Percentiles rank a stretch among this genome's conserved stretches.
Conservation (phyloP, 2,113 vertebrate species). For the Vulpes lagopus region DNA sequence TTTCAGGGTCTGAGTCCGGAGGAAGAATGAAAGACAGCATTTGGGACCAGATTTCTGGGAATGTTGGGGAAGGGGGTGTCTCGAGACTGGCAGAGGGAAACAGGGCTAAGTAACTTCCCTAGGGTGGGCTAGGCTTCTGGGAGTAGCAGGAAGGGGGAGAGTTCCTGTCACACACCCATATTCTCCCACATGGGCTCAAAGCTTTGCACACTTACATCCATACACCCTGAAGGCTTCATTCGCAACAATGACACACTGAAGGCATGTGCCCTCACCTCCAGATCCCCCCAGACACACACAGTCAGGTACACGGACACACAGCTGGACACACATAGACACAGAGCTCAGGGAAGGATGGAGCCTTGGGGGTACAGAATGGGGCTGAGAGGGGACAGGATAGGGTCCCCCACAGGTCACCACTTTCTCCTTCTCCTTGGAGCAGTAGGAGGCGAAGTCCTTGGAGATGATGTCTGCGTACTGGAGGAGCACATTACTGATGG, state of each 20-base stretch:
- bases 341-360: background rate
- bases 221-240: background rate
- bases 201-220: background rate
- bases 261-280: background rate
- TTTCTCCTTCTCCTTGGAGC: conserved; percentile 98
- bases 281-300: background rate
- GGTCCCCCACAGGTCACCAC: conserved; percentile 86
- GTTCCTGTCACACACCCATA: background rate
- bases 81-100: background rate
- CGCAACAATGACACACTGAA: background rate
- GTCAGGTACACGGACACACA: background rate
- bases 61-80: too few relatives aligned
- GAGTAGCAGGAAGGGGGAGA: background rate
- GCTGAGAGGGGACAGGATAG: background rate
- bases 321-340: background rate
- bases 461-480: conserved; percentile 98
- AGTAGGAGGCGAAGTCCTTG: conserved; percentile 96
- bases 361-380: background rate
- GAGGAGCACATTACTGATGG: conserved; percentile 98
- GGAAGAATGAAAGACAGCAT: background rate
- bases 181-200: background rate
- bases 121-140: background rate
- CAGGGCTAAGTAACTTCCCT: background rate
- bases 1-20: background rate
- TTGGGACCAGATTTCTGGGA: background rate